Evolutionary conservation across 2,888 invertebrate species (phyloP).

Genomic region (Cephalotes varians): DNA sequence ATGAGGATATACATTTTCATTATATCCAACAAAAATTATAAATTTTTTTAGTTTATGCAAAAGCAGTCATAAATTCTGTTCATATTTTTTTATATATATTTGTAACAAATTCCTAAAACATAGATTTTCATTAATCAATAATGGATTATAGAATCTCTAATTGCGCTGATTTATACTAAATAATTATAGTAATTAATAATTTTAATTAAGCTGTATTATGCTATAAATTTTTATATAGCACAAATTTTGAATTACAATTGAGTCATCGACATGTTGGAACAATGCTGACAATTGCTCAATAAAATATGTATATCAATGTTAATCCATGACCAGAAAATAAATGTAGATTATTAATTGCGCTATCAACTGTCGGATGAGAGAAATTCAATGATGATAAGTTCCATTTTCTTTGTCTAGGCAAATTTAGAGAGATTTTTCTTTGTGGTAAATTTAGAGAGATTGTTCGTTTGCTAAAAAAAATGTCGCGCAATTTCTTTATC

Average conservation of each 20-base stretch:
- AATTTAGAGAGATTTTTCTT: too few relatives aligned
- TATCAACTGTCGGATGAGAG: not conserved
- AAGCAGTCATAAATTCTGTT: not conserved
- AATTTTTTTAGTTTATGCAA: not conserved
- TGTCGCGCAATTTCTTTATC: constrained; percentile 51
- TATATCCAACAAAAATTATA: not conserved
- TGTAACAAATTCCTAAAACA: not conserved
- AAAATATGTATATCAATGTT: constrained; percentile 2
- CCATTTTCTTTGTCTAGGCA: constrained; percentile 16
- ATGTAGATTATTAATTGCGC: constrained; percentile 5
- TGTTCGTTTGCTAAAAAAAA: constrained; percentile 48
- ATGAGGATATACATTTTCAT: not conserved
- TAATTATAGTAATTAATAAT: not conserved
- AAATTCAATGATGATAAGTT: constrained; percentile 15
- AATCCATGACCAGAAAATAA: not conserved
- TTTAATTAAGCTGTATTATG: not conserved
- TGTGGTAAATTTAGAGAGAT: not conserved
- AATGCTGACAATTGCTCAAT: not conserved
- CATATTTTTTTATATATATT: not conserved
- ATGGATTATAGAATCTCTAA: not conserved
- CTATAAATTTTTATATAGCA: constrained; percentile 10
- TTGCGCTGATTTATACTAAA: not conserved
- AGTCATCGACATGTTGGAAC: not conserved
- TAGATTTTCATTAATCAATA: not conserved
- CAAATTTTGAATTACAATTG: not conserved